Evolutionary conservation across 2,113 vertebrate genomes (phyloP), one percentile per base, ranked within the genome.

Genomic region (Laticauda laticaudata): DNA sequence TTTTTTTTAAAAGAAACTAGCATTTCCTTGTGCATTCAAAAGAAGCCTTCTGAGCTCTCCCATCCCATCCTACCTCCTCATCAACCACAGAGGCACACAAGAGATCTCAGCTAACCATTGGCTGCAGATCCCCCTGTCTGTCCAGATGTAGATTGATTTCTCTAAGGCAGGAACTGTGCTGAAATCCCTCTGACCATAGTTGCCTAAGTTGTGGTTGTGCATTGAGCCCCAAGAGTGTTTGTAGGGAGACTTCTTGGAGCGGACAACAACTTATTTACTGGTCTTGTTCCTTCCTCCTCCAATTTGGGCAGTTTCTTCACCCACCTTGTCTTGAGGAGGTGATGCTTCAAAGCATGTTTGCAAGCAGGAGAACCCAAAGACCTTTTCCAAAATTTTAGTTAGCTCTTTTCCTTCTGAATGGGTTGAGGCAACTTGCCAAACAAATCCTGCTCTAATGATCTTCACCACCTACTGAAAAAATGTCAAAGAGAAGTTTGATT

Each of bases 391-490:
- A n/a, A 29, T 18, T 48, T 5, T 86, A 4, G 54, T 56, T 18
- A 57, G 29, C 51, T 59, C 57, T 8, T 88, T 81, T 39, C n/a
- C 85, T 86, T 14, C 55, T 89, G 15, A 61, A 86, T 91, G 92
- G 64, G 8, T 23, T 87, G 39, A 61, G 64, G 45, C 21, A n/a
- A 81, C 75, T 85, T 8, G 8, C 15, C 75, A 92, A 89, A 64
- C 48, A 45, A 89, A 18, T 45, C 85, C 26, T 92, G 59, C 88
- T 93, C 29, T 29, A n/a, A 21, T 54, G 43, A 91, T 61, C 93
- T 93, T 51, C 85, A 88, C 93, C 92, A 90, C 94, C 91, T 88
- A 95, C 94, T 93, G 93, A 93, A 53, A 94, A 86, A 90, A 51
- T 93, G 94, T 95, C 94, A 55, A 87, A 75, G 81, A 81, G 61